Conservation (phyloP, 2,797 vertebrate species). For the Balearica regulorum region DNA sequence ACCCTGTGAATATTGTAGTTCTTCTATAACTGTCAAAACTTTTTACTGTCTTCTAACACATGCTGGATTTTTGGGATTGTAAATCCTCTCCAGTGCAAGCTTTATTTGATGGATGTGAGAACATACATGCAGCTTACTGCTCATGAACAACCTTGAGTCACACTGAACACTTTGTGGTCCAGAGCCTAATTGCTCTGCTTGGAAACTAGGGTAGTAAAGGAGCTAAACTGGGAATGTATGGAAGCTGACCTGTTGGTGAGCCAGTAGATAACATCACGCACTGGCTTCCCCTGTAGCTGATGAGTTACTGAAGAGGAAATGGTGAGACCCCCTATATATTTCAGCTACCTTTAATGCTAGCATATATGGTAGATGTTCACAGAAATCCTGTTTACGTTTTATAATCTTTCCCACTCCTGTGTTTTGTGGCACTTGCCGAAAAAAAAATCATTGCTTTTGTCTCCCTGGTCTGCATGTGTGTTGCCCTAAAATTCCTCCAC, state of each 20-base stretch:
- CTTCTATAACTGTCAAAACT: neutral
- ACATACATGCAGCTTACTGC: fast-evolving
- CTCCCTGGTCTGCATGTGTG: neutral
- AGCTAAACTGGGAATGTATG: neutral
- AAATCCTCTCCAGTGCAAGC: neutral
- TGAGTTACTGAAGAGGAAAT: neutral
- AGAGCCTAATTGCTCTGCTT: neutral
- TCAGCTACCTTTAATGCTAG: neutral
- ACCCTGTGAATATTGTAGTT: fast-evolving
- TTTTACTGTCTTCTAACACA: fast-evolving
- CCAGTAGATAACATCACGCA: neutral
- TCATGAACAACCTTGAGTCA: neutral
- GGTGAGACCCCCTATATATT: fast-evolving
- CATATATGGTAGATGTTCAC: fast-evolving
- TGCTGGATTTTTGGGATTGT: neutral
- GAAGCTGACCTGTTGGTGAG: neutral
- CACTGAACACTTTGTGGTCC: neutral
- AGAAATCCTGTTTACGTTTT: neutral
- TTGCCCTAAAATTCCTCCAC: neutral
- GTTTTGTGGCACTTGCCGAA: neutral
- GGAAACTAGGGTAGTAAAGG: neutral
- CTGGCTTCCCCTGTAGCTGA: neutral
- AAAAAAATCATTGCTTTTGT: neutral
- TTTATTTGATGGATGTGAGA: neutral
- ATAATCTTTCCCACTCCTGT: neutral